phyloP scores from a whole-genome alignment of 2,113 vertebrate genomes.

The Periophthalmus modestus region DNA sequence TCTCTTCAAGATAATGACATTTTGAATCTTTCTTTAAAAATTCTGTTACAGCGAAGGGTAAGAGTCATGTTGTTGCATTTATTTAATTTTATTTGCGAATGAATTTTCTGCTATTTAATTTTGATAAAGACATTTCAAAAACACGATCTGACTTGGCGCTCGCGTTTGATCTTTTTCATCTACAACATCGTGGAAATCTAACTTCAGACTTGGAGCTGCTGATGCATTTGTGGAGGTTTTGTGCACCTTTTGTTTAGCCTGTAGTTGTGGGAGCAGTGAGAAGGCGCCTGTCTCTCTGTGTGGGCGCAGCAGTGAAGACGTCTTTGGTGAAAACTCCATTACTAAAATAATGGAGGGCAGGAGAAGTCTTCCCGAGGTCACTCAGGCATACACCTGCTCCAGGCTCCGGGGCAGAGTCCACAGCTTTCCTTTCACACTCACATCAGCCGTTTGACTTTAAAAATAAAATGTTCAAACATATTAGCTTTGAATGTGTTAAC shows the following conservation, averaged over 20 bases:
- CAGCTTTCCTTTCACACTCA: slow-evolving; percentile 12
- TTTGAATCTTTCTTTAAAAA: too few species aligned
- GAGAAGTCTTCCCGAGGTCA: slow-evolving; percentile 19
- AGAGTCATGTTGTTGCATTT: too few species aligned
- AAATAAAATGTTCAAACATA: background rate
- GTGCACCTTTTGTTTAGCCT: background rate
- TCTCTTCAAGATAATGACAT: too few species aligned
- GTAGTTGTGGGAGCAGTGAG: background rate
- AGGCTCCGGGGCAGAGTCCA: slow-evolving; percentile 10
- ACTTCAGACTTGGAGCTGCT: background rate
- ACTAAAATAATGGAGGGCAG: slow-evolving; percentile 18
- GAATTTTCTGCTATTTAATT: too few species aligned
- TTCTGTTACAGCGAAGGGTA: too few species aligned
- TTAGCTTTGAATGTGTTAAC: background rate
- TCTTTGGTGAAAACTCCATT: slow-evolving; percentile 21
- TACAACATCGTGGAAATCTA: background rate
- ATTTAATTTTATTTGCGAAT: too few species aligned
- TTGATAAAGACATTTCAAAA: too few species aligned
- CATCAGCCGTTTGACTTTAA: slow-evolving; percentile 15
- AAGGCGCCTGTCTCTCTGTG: background rate
- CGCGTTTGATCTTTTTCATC: background rate
- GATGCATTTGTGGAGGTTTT: slow-evolving; percentile 3
- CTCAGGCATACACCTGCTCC: background rate
- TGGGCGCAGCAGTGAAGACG: slow-evolving; percentile 13
- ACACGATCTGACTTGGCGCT: background rate